phyloP scores from a whole-genome alignment of 2,888 invertebrate species.

The Epirrita christyi region DNA sequence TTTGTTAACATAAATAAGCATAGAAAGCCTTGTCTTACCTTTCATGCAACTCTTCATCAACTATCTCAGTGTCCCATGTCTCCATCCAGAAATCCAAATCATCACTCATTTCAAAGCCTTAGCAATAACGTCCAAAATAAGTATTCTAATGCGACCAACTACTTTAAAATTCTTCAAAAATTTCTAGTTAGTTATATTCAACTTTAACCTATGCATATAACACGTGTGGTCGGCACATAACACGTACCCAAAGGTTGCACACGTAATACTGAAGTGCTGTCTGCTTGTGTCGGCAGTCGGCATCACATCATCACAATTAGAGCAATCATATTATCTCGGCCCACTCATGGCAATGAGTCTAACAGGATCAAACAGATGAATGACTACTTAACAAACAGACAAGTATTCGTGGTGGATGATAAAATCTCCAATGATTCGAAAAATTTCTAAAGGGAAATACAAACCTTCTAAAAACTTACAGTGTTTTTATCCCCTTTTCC shows the following conservation, averaged over 20 bases:
- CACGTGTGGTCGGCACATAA: neutral
- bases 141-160: too few relatives aligned
- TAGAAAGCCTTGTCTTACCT: constrained; percentile 33
- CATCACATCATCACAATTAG: constrained; percentile 48
- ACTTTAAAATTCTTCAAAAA: too few relatives aligned
- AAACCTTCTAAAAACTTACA: too few relatives aligned
- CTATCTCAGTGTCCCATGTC: constrained; percentile 36
- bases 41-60: constrained; percentile 33
- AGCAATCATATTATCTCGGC: constrained; percentile 35
- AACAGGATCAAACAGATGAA: constrained; percentile 29
- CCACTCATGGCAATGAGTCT: constrained; percentile 28
- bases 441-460: too few relatives aligned
- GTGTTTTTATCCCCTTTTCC: too few relatives aligned
- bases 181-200: too few relatives aligned
- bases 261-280: constrained; percentile 39
- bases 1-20: too few relatives aligned
- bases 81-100: constrained; percentile 32
- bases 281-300: neutral
- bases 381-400: constrained; percentile 1
- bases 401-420: constrained; percentile 5
- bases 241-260: constrained; percentile 46
- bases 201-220: too few relatives aligned
- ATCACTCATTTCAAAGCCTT: constrained; percentile 23
- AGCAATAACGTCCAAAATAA: neutral
- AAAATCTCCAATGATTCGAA: neutral